These are phyloP conservation scores for Amiota mariae DNA, from an alignment of 2,888 invertebrate species.

Conservation along the genomic window DNA sequence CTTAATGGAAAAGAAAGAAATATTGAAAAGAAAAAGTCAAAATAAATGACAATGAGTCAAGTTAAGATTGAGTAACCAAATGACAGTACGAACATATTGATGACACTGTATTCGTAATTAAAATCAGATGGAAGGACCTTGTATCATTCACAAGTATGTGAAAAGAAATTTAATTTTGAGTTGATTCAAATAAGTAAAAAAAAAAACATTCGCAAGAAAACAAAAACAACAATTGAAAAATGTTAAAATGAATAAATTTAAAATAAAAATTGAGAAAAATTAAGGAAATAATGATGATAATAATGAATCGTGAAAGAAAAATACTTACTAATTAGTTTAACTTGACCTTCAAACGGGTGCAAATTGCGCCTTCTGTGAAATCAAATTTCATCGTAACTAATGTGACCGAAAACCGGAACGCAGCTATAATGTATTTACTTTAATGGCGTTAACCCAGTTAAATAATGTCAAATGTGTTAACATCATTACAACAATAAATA, in stretches of 20 bases:
- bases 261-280: not conserved
- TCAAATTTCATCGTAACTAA: conserved; percentile 4
- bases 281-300: conserved; percentile 21
- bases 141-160: too few species aligned
- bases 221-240: not conserved
- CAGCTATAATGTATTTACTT: not conserved
- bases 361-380: not conserved
- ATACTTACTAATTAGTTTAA: conserved; percentile 57
- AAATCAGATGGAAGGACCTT: not conserved
- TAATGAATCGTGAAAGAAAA: conserved; percentile 8
- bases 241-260: not conserved
- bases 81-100: not conserved
- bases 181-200: not conserved
- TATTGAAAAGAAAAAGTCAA: not conserved
- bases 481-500: too few species aligned
- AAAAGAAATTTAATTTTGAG: too few species aligned
- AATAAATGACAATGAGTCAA: not conserved
- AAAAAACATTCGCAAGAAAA: not conserved
- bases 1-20: too few species aligned
- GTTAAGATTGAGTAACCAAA: not conserved
- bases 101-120: conserved; percentile 1
- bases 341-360: conserved; percentile 49
- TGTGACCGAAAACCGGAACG: conserved; percentile 29
- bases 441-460: not conserved
- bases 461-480: conserved; percentile 3